Evolutionary conservation across 2,113 vertebrate species (phyloP).

Genomic region (Phrynosoma platyrhinos): DNA sequence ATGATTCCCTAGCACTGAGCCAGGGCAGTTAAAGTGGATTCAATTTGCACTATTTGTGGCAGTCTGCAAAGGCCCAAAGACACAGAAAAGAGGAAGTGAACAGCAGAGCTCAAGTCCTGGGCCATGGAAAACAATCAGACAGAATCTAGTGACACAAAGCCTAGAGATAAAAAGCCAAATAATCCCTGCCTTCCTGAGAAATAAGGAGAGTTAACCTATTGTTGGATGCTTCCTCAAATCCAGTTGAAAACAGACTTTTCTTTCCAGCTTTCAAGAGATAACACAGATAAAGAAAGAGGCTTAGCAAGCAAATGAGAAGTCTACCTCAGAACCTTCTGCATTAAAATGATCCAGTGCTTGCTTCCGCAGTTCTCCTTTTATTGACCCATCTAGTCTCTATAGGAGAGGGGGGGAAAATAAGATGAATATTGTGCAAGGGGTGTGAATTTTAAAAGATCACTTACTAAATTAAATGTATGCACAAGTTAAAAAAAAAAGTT

Average conservation of each 20-base stretch:
- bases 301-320: background rate
- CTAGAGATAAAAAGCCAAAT: background rate
- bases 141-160: background rate
- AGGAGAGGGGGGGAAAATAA: constrained; percentile 56
- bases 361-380: constrained; percentile 96
- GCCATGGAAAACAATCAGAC: background rate
- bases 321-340: constrained; percentile 96
- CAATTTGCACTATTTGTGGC: too few relatives aligned
- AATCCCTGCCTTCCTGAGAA: background rate
- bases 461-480: background rate
- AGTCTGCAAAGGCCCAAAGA: background rate
- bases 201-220: background rate
- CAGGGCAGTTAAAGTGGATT: too few relatives aligned
- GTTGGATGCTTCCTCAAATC: background rate
- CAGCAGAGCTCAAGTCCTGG: background rate
- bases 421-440: background rate
- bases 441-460: background rate
- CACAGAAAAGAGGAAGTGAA: background rate
- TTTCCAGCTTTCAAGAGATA: background rate
- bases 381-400: constrained; percentile 95
- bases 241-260: background rate
- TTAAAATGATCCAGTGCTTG: constrained; percentile 98
- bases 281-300: constrained; percentile 1
- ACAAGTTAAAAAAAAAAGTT: constrained; percentile 22
- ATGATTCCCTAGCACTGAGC: too few relatives aligned